Evolutionary conservation across 2,113 vertebrate genomes (phyloP).

Genomic region (Zapornia atra): DNA sequence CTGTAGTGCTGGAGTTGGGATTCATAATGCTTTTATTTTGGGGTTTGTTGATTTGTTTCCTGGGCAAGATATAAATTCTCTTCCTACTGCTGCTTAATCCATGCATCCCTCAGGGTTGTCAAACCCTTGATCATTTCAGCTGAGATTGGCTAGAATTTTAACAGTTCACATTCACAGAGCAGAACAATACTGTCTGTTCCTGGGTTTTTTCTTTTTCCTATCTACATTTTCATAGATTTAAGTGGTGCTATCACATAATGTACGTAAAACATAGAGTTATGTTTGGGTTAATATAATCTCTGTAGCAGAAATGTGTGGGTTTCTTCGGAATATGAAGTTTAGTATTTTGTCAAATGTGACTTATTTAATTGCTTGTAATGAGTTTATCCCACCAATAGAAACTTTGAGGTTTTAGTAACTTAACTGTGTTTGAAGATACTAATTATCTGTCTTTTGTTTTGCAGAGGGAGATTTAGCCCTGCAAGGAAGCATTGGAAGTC

Average conservation of each 20-base stretch:
- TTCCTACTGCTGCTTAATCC: not conserved
- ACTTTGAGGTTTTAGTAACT: not conserved
- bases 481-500: slow-evolving; percentile 92
- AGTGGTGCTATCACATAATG: not conserved
- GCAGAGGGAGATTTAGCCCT: slow-evolving; percentile 90
- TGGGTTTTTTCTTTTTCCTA: not conserved
- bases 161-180: not conserved
- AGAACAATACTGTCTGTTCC: not conserved
- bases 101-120: not conserved
- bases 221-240: not conserved
- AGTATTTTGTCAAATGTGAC: not conserved
- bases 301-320: not conserved
- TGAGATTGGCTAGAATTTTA: not conserved
- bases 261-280: not conserved
- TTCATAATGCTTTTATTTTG: not conserved
- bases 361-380: not conserved
- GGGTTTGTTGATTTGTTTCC: not conserved
- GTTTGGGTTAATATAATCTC: not conserved
- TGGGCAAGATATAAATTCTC: not conserved
- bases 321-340: not conserved
- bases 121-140: not conserved
- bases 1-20: too few species aligned
- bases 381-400: not conserved
- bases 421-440: not conserved
- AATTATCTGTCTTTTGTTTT: not conserved